These are phyloP conservation scores for Clarias gariepinus DNA, from an alignment of 2,113 vertebrate genomes.

Conservation along the genomic window DNA sequence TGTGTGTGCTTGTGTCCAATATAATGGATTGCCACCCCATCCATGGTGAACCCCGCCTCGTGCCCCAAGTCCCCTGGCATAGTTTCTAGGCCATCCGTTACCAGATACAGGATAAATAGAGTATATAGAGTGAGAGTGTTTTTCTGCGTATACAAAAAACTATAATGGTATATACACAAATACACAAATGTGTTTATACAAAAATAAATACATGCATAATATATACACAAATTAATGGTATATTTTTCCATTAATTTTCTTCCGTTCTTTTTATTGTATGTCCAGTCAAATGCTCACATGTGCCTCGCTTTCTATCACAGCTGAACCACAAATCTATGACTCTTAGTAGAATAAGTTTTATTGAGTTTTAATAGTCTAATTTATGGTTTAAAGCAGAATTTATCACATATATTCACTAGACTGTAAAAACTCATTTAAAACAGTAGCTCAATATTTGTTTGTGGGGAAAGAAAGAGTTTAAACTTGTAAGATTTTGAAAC, in stretches of 20 bases:
- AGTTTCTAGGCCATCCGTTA: no score
- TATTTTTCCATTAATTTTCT: background rate
- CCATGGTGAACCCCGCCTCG: no score
- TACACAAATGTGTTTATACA: no score
- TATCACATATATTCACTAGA: background rate
- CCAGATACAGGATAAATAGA: no score
- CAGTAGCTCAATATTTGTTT: background rate
- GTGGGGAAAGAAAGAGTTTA: no score
- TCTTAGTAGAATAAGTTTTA: background rate
- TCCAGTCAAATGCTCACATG: background rate
- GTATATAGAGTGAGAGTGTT: background rate
- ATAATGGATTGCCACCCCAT: no score
- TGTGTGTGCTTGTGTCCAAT: no score
- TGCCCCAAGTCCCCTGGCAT: no score
- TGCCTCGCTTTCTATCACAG: background rate
- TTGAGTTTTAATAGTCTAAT: background rate
- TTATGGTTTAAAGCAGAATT: background rate
- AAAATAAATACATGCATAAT: no score
- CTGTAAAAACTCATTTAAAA: background rate
- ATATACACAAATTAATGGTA: background rate
- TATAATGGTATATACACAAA: no score
- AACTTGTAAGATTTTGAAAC: background rate
- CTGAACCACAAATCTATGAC: background rate
- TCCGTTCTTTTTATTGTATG: background rate
- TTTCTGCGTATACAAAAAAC: background rate